phyloP scores from a whole-genome alignment of 2,797 vertebrate species.

The Epinephelus malabaricus region DNA sequence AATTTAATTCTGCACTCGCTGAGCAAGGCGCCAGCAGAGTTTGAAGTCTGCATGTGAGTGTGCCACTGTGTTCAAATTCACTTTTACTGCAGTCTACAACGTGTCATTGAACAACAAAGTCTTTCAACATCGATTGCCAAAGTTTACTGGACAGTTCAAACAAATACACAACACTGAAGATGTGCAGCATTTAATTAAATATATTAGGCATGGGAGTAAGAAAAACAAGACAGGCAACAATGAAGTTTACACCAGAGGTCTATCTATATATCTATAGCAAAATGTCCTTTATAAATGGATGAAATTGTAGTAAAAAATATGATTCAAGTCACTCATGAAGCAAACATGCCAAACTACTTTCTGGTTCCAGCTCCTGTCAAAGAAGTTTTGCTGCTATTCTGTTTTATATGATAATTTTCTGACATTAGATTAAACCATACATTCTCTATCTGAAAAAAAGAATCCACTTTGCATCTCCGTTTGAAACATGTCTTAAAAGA shows the following conservation, averaged over 20 bases:
- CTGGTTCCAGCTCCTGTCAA: neutral
- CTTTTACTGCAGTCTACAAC: conserved; percentile 27
- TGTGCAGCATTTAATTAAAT: neutral
- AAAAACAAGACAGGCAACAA: neutral
- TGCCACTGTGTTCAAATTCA: neutral
- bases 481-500: neutral
- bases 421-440: neutral
- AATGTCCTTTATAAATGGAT: neutral
- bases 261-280: too few relatives aligned
- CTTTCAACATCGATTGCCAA: neutral
- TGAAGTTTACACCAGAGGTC: neutral
- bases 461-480: neutral
- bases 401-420: neutral
- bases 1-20: neutral
- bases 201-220: neutral
- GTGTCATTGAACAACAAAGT: conserved; percentile 17
- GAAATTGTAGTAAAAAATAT: neutral
- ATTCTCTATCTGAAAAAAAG: neutral
- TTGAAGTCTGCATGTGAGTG: neutral
- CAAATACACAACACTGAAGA: neutral
- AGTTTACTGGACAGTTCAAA: neutral
- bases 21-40: neutral
- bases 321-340: neutral
- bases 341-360: neutral
- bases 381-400: neutral